Evolutionary conservation across 2,797 vertebrate genomes (phyloP).

Genomic region (Menidia menidia): DNA sequence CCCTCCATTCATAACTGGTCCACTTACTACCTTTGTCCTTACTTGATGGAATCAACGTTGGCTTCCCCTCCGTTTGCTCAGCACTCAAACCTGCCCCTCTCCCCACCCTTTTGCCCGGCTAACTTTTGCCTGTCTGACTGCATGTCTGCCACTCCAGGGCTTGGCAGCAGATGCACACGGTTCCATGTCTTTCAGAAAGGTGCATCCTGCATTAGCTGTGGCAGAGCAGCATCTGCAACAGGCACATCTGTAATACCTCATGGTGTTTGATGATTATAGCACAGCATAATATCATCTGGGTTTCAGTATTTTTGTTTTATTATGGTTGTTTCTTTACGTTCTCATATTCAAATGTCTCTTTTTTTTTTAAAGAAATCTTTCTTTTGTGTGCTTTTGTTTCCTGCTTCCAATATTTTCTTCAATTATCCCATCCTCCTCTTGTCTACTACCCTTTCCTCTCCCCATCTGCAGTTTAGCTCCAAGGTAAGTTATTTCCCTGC

Average conservation of each 20-base stretch:
- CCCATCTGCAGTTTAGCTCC: slow-evolving; percentile 92
- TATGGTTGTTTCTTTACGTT: slow-evolving; percentile 52
- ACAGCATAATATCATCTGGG: slow-evolving; percentile 42
- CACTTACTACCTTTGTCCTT: slow-evolving; percentile 37
- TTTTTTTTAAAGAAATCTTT: slow-evolving; percentile 37
- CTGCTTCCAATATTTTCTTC: slow-evolving; percentile 58
- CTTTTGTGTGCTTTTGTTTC: slow-evolving; percentile 57
- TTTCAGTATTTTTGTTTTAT: slow-evolving; percentile 34
- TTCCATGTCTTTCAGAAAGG: slow-evolving; percentile 58
- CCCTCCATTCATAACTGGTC: slow-evolving; percentile 57
- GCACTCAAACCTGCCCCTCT: slow-evolving; percentile 30
- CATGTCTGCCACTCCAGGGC: slow-evolving; percentile 75
- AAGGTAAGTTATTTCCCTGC: slow-evolving; percentile 85
- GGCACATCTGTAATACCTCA: slow-evolving; percentile 32
- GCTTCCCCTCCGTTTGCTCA: slow-evolving; percentile 45
- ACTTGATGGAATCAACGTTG: slow-evolving; percentile 37
- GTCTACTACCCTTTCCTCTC: slow-evolving; percentile 79
- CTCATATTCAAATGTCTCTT: slow-evolving; percentile 58
- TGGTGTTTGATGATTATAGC: slow-evolving; percentile 55
- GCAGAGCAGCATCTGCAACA: slow-evolving; percentile 48
- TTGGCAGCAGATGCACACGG: slow-evolving; percentile 73
- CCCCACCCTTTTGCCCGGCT: slow-evolving; percentile 54
- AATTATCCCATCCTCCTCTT: slow-evolving; percentile 57
- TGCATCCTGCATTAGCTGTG: slow-evolving; percentile 75
- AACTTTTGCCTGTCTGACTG: slow-evolving; percentile 69